Conservation (phyloP, 2,113 vertebrate species). For the Anoplopoma fimbria region DNA sequence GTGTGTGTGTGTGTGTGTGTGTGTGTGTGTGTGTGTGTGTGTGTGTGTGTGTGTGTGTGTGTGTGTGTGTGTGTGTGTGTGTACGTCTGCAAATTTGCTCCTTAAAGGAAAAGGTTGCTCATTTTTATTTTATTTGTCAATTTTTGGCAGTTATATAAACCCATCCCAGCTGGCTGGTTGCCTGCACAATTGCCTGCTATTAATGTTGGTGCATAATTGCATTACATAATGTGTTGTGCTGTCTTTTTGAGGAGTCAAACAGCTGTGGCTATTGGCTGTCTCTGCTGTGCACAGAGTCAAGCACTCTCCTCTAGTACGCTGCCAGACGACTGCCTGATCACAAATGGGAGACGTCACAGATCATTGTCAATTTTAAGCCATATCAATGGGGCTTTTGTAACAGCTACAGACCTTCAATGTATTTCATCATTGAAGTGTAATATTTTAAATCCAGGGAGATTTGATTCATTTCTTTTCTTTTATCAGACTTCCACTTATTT, state of each 20-base stretch:
- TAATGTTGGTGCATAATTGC: conserved; percentile 80
- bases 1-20: neutral
- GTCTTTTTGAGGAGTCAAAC: conserved; percentile 71
- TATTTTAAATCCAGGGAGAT: conserved; percentile 60
- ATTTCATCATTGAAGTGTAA: conserved; percentile 55
- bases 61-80: neutral
- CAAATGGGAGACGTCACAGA: conserved; percentile 59
- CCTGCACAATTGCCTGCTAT: conserved; percentile 79
- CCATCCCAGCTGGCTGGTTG: conserved; percentile 76
- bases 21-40: neutral
- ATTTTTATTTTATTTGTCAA: conserved; percentile 64
- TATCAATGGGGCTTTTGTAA: conserved; percentile 61
- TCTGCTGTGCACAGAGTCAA: conserved; percentile 48
- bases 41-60: neutral
- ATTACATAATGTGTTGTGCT: conserved; percentile 78
- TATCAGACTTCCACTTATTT: conserved; percentile 70
- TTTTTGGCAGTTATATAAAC: conserved; percentile 78
- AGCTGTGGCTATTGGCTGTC: conserved; percentile 70
- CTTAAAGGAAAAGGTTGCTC: conserved; percentile 51
- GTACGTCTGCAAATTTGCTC: conserved; percentile 6
- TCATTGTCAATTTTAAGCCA: conserved; percentile 60
- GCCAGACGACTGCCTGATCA: conserved; percentile 58
- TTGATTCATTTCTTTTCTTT: conserved; percentile 70
- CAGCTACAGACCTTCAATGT: conserved; percentile 43
- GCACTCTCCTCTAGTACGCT: conserved; percentile 26